Evolutionary conservation across 2,888 invertebrate species (phyloP).

Genomic region (Fragum fragum): DNA sequence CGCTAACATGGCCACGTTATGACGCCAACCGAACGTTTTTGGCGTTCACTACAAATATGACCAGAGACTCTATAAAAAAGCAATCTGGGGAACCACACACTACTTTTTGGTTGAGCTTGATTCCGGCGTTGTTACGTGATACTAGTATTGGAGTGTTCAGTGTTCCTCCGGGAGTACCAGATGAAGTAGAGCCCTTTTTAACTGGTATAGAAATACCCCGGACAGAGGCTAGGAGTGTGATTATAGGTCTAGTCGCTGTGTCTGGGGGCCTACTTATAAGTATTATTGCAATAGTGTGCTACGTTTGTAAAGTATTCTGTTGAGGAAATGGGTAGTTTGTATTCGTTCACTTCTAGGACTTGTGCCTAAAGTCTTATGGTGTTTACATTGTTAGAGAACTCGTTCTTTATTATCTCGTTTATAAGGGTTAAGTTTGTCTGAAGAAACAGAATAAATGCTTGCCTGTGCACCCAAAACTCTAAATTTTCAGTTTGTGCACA

Average conservation of each 20-base stretch:
- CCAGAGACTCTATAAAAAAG: slow-evolving; percentile 28
- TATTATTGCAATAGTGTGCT: slow-evolving; percentile 20
- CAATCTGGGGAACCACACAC: slow-evolving; percentile 57
- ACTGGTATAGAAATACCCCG: slow-evolving; percentile 16
- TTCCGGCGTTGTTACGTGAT: slow-evolving; percentile 46
- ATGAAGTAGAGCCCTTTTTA: slow-evolving; percentile 4
- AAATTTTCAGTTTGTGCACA: too few species aligned
- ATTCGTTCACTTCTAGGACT: too few species aligned
- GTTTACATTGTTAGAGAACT: too few species aligned
- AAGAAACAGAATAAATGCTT: too few species aligned
- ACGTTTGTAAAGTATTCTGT: slow-evolving; percentile 28
- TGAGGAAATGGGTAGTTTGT: too few species aligned
- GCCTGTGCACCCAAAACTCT: too few species aligned
- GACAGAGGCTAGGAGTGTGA: slow-evolving; percentile 14
- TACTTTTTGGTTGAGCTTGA: slow-evolving; percentile 52
- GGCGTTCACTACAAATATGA: slow-evolving; percentile 47
- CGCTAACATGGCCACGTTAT: slow-evolving; percentile 49
- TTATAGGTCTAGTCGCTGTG: slow-evolving; percentile 13
- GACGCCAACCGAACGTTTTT: slow-evolving; percentile 42
- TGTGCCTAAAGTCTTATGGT: too few species aligned
- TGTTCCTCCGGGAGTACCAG: slow-evolving; percentile 7
- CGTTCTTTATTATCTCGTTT: too few species aligned
- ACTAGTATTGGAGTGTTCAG: not conserved
- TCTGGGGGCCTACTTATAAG: slow-evolving; percentile 22
- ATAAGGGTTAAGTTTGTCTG: too few species aligned